Percentiles rank a stretch among this genome's conserved stretches.
Conservation (phyloP, 64 coral and sea anemone genomes). For the Acropora tenuis region DNA sequence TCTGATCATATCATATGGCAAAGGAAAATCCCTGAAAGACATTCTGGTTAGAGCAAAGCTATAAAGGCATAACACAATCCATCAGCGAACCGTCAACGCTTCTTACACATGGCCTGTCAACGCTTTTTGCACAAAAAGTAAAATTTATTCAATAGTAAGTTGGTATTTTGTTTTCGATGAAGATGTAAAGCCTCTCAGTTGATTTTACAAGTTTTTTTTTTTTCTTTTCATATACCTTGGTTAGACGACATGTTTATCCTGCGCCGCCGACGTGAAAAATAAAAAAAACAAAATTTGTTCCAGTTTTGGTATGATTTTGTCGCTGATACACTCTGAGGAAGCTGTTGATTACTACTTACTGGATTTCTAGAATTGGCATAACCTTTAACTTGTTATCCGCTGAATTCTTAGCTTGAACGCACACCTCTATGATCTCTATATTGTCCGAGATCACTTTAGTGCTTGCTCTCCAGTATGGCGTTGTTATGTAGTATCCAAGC, state of each 20-base stretch:
- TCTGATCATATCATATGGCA: no score
- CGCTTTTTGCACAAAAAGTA: neutral
- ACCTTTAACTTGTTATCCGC: neutral
- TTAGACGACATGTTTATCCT: slow-evolving; percentile 29
- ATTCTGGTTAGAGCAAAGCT: no score
- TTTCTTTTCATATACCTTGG: slow-evolving; percentile 43
- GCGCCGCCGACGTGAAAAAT: neutral
- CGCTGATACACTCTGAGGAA: neutral
- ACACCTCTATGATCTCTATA: slow-evolving; percentile 7
- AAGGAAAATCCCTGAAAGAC: no score
- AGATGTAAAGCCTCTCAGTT: neutral
- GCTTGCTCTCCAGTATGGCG: slow-evolving; percentile 27
- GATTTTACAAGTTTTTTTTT: neutral
- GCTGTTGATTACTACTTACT: neutral
- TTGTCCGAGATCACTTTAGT: slow-evolving; percentile 5
- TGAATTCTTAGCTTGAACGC: slow-evolving; percentile 1
- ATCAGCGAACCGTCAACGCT: no score
- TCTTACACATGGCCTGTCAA: no score
- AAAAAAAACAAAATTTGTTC: slow-evolving; percentile 4
- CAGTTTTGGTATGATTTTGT: neutral
- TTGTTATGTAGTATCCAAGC: slow-evolving; percentile 46
- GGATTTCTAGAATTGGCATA: neutral
- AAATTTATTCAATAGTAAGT: slow-evolving; percentile 9
- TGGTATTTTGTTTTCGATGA: neutral
- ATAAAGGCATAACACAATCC: no score